phyloP scores from a whole-genome alignment of 2,888 invertebrate species.

The Bursaphelenchus okinawaensis region DNA sequence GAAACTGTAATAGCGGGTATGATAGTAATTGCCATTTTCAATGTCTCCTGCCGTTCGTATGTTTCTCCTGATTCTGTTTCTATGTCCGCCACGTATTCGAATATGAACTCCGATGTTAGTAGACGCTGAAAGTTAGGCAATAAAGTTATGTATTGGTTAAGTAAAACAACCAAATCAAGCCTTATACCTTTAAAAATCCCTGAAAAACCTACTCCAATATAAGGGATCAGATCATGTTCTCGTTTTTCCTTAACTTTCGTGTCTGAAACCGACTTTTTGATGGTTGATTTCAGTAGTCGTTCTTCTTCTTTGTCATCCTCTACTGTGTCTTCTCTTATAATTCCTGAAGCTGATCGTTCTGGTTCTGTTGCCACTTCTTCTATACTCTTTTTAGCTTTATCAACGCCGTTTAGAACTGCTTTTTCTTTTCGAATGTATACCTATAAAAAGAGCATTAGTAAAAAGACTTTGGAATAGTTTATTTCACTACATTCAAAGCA shows the following conservation, averaged over 20 bases:
- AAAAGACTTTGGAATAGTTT: too few relatives aligned
- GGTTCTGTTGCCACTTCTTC: too few relatives aligned
- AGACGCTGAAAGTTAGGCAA: slow-evolving; percentile 31
- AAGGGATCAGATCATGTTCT: slow-evolving; percentile 52
- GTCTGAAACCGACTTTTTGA: not conserved
- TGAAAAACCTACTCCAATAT: slow-evolving; percentile 39
- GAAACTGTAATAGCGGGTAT: slow-evolving; percentile 56
- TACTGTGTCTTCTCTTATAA: not conserved
- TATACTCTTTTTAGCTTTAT: too few relatives aligned
- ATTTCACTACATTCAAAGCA: not conserved
- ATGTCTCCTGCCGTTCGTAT: slow-evolving; percentile 39
- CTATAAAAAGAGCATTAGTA: too few relatives aligned
- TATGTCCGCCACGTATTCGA: slow-evolving; percentile 49
- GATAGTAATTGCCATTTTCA: slow-evolving; percentile 50
- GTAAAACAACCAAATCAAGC: not conserved
- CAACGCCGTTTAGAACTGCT: too few relatives aligned
- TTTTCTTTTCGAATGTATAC: not conserved
- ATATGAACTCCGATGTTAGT: slow-evolving; percentile 44
- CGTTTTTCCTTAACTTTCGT: not conserved
- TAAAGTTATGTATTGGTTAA: not conserved
- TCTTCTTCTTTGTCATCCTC: not conserved
- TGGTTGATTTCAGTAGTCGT: not conserved
- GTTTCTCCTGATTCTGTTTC: slow-evolving; percentile 18
- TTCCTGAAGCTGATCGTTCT: not conserved
- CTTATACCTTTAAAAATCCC: too few relatives aligned